Evolutionary conservation across 1,140 invertebrate genomes (phyloP).

Genomic region (Rhysida immarginata): DNA sequence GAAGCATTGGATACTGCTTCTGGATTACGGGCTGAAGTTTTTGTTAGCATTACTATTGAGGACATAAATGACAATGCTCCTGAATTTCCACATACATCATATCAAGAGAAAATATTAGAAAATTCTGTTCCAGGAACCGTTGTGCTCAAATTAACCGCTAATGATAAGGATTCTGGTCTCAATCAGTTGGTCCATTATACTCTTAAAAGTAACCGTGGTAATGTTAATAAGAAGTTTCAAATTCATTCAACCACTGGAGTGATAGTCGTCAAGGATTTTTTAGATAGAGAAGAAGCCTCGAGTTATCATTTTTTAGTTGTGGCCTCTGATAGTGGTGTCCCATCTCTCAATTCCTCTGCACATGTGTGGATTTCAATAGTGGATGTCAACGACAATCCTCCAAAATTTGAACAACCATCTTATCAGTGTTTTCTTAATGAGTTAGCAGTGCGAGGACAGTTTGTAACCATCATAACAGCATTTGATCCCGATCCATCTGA

Average conservation of each 20-base stretch:
- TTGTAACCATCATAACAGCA: slow-evolving; percentile 71
- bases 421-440: slow-evolving; percentile 65
- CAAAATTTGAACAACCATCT: slow-evolving; percentile 63
- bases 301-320: slow-evolving; percentile 62
- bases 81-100: slow-evolving; percentile 60
- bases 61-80: slow-evolving; percentile 86
- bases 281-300: slow-evolving; percentile 59
- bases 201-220: slow-evolving; percentile 41
- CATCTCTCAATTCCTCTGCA: slow-evolving; percentile 54
- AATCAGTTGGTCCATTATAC: slow-evolving; percentile 52
- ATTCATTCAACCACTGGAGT: slow-evolving; percentile 56
- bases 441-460: slow-evolving; percentile 64
- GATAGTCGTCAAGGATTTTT: slow-evolving; percentile 52
- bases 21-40: slow-evolving; percentile 67
- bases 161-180: slow-evolving; percentile 63
- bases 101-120: slow-evolving; percentile 69
- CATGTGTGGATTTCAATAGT: slow-evolving; percentile 63
- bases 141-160: slow-evolving; percentile 54
- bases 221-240: slow-evolving; percentile 44
- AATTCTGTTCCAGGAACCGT: slow-evolving; percentile 57
- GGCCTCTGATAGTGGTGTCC: slow-evolving; percentile 61
- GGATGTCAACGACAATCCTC: slow-evolving; percentile 76
- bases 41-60: slow-evolving; percentile 56
- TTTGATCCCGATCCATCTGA: slow-evolving; percentile 72
- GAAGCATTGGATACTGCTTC: slow-evolving; percentile 71